phyloP scores from a whole-genome alignment of 2,888 invertebrate genomes.

The Tigriopus californicus region DNA sequence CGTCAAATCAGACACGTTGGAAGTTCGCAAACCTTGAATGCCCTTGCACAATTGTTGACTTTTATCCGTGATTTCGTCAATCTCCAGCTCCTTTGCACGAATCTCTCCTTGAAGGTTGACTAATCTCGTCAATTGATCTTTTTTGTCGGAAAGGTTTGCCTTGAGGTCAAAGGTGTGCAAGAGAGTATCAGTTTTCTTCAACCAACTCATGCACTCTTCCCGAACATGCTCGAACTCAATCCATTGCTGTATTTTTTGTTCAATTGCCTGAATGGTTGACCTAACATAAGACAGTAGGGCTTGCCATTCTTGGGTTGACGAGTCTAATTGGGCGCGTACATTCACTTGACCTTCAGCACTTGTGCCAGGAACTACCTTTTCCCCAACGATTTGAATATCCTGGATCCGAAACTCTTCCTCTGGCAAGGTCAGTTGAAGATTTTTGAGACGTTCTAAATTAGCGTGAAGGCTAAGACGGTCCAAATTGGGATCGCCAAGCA shows the following conservation, averaged over 20 bases:
- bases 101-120: conserved; percentile 26
- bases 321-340: conserved; percentile 67
- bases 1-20: conserved; percentile 73
- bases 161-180: conserved; percentile 73
- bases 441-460: conserved; percentile 59
- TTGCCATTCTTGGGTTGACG: conserved; percentile 77
- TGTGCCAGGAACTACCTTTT: conserved; percentile 73
- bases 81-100: conserved; percentile 65
- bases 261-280: conserved; percentile 53
- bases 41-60: conserved; percentile 64
- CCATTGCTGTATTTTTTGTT: conserved; percentile 72
- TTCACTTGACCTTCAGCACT: conserved; percentile 60
- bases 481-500: conserved; percentile 63
- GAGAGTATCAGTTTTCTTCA: conserved; percentile 65
- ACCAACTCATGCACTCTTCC: conserved; percentile 67
- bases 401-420: conserved; percentile 70
- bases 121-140: conserved; percentile 58
- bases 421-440: conserved; percentile 39
- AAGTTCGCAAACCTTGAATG: conserved; percentile 45
- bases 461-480: conserved; percentile 68
- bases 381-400: conserved; percentile 59
- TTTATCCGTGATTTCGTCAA: conserved; percentile 75
- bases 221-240: conserved; percentile 69
- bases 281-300: conserved; percentile 52
- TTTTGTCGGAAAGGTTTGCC: conserved; percentile 59